Conservation (phyloP, 1,140 invertebrate species). For the Drosophila pseudoananassae region DNA sequence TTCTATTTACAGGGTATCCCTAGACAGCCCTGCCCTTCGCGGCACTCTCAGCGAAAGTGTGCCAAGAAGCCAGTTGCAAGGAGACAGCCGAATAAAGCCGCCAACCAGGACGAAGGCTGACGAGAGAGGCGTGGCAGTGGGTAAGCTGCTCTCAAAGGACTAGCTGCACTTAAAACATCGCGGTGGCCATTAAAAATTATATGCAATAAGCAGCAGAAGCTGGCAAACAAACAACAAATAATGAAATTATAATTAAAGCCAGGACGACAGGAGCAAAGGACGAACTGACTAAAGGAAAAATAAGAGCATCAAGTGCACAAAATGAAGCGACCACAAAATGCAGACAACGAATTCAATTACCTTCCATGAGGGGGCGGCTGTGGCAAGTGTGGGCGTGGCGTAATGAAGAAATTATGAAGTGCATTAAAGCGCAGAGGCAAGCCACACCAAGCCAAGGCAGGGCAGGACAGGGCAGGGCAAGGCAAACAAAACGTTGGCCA, state of each 20-base stretch:
- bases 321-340: conserved; percentile 73
- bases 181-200: conserved; percentile 73
- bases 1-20: conserved; percentile 27
- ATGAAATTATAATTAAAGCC: conserved; percentile 77
- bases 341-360: conserved; percentile 74
- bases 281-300: conserved; percentile 12
- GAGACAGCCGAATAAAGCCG: conserved; percentile 42
- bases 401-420: conserved; percentile 80
- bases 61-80: conserved; percentile 33
- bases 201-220: conserved; percentile 35
- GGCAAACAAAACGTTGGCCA: conserved; percentile 16
- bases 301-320: conserved; percentile 59
- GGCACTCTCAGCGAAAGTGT: conserved; percentile 47
- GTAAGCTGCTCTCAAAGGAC: conserved; percentile 43
- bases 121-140: background rate
- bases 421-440: conserved; percentile 54
- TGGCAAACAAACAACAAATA: conserved; percentile 61
- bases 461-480: too few species aligned
- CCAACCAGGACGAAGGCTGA: conserved; percentile 5
- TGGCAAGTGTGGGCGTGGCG: conserved; percentile 13
- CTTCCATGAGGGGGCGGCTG: conserved; percentile 1
- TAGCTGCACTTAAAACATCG: conserved; percentile 63
- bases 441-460: background rate
- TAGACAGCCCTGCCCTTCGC: conserved; percentile 29
- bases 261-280: background rate